Base-by-base conservation (phyloP, 2,113 vertebrate species). In the Nesogale talazaci region DNA sequence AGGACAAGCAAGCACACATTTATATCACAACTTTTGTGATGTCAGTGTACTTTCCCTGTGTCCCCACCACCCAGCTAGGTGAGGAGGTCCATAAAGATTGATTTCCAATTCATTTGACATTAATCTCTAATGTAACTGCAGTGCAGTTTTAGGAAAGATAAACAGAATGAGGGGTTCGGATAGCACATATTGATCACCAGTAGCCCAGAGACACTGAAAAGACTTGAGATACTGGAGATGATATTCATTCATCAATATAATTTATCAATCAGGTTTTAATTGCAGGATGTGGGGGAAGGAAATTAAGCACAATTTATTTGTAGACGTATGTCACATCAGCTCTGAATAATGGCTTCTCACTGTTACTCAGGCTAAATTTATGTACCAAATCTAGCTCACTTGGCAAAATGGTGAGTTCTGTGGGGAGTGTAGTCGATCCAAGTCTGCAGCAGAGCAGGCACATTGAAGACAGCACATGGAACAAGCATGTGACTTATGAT, bases 221-320 rank as follows among this genome's bases (percentile, higher is more conserved):
- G 76, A 61, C 22, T 25, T 34, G 42, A 63, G 92, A 90, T 75
- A 86, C 0, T 67, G 40, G 59, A 88, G 57, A 72, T 38, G 70
- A 15, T 93, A 34, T 96, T 96, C 95, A 83, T 75, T 96, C 86
- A 95, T 40, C 34, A n/a, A 77, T 19, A 74, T 77, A 79, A 70
- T 74, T 67, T 20, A 76, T 14, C 88, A 10, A 56, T 81, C 84
- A 65, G 38, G 61, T 89, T 95, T 84, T 89, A 86, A 94, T 95
- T 59, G 86, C 86, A 86, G 14, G 78, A 80, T 63, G 40, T 0
- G 6, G 4, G 17, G 70, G 56, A 36, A 38, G 59, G 3, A 79
- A 91, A 83, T 15, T 6, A 67, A 63, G 40, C 70, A 70, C 7
- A 23, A 46, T 76, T 94, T 81, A 72, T 81, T 86, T 86, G 83